Conservation (phyloP, 2,888 invertebrate genomes). For the Phengaris alcon region DNA sequence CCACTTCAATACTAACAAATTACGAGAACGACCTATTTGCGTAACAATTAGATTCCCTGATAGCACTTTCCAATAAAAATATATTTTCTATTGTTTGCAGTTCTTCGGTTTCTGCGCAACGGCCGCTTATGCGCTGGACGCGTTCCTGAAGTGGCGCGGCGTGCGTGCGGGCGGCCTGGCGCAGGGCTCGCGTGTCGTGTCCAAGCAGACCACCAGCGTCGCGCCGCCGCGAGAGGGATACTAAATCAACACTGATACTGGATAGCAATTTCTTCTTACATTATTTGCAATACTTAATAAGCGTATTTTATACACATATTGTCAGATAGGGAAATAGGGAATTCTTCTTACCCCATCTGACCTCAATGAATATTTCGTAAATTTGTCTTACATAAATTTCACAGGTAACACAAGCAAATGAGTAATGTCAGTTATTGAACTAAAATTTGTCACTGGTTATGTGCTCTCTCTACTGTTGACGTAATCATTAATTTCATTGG, state of each 20-base stretch:
- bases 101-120: conserved; percentile 92
- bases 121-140: conserved; percentile 88
- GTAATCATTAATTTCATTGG: not conserved
- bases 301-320: no score
- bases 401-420: no score
- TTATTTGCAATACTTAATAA: no score
- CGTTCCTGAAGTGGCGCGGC: conserved; percentile 86
- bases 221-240: conserved; percentile 56
- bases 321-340: no score
- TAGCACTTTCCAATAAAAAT: not conserved
- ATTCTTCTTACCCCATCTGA: no score
- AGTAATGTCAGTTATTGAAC: no score
- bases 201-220: conserved; percentile 82
- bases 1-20: no score
- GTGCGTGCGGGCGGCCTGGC: conserved; percentile 84
- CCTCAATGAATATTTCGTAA: no score
- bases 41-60: no score
- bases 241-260: conserved; percentile 41
- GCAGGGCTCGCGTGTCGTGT: conserved; percentile 83
- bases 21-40: no score
- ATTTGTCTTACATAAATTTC: no score
- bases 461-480: not conserved
- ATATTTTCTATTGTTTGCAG: conserved; percentile 62
- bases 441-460: not conserved
- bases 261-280: not conserved